phyloP scores from a whole-genome alignment of 2,888 invertebrate species.

The Campopleginae sp. region DNA sequence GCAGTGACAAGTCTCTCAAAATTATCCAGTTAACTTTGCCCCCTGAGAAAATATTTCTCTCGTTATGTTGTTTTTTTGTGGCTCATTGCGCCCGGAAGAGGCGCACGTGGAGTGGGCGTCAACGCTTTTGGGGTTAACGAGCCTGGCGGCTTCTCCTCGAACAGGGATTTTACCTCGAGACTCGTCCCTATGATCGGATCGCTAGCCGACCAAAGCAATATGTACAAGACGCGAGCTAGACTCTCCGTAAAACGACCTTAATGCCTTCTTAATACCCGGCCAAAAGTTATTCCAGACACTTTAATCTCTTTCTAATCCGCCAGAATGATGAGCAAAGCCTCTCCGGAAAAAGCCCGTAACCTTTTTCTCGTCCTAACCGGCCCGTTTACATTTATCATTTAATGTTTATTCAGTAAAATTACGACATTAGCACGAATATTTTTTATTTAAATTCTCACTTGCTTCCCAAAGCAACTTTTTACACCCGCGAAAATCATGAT shows the following conservation, averaged over 20 bases:
- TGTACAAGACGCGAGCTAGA: slow-evolving; percentile 38
- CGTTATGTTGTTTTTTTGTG: slow-evolving; percentile 31
- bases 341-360: slow-evolving; percentile 10
- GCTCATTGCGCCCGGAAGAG: slow-evolving; percentile 23
- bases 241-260: slow-evolving; percentile 68
- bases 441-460: no score
- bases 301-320: slow-evolving; percentile 71
- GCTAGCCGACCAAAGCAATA: slow-evolving; percentile 18
- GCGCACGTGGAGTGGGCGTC: slow-evolving; percentile 63
- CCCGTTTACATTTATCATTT: background rate
- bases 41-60: slow-evolving; percentile 45
- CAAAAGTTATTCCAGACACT: slow-evolving; percentile 72
- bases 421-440: slow-evolving; percentile 55
- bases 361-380: background rate
- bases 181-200: slow-evolving; percentile 17
- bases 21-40: slow-evolving; percentile 81
- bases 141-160: slow-evolving; percentile 46
- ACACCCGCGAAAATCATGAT: no score
- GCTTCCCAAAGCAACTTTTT: no score
- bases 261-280: slow-evolving; percentile 67
- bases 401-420: slow-evolving; percentile 34
- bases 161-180: slow-evolving; percentile 23
- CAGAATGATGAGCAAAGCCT: slow-evolving; percentile 43
- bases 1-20: slow-evolving; percentile 75
- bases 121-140: slow-evolving; percentile 63